Evolutionary conservation across 2,888 invertebrate species (phyloP), one percentile per base, ranked within the genome.

Genomic region (Cristatella mucedo): DNA sequence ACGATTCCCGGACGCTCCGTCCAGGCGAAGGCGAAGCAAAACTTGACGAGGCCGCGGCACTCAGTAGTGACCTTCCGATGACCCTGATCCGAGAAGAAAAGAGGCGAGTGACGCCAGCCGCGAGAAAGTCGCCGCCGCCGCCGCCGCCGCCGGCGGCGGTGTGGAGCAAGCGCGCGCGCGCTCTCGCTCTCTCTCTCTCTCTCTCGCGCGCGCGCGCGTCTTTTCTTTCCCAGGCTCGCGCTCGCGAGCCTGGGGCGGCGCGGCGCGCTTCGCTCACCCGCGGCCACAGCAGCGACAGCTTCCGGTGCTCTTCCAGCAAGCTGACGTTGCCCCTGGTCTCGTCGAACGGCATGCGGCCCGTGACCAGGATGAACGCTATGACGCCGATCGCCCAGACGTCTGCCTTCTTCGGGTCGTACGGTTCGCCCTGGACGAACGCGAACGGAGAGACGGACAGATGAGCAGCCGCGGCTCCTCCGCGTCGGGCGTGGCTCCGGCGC

Each of bases 321-420:
- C 54, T 53, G 15, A 51, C 52, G 37, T 59, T 61, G 24, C 63
- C 62, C 44, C 58, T 56, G 33, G 60, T 57, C 46, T 69, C 69
- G 46, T 66, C 63, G 46, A 63, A 69, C 1, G 69, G 69, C 69
- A 69, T 69, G 41, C 59, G 57, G 30, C 67, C 63, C 0, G 67
- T 67, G 37, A 65, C 54, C 48, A 68, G 58, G 21, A 69, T 66
- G 49, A 63, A 69, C 19, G 62, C 49, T 40, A 69, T 62, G n/a
- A 68, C 68, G 2, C 68, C 68, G 15, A 68, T 50, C 2, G 69
- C 66, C 68, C 68, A 69, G 33, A 68, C 56, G 47, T 69, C 69
- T 1, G 67, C 61, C 44, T 67, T 65, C 48, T 60, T 60, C 1
- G 68, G 63, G 43, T 67, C 62, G 44, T 71, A 71, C 2, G 69